Percentiles rank a stretch among this genome's conserved stretches.
Conservation (phyloP, 2,797 vertebrate genomes). For the Gobionotothen gibberifrons region DNA sequence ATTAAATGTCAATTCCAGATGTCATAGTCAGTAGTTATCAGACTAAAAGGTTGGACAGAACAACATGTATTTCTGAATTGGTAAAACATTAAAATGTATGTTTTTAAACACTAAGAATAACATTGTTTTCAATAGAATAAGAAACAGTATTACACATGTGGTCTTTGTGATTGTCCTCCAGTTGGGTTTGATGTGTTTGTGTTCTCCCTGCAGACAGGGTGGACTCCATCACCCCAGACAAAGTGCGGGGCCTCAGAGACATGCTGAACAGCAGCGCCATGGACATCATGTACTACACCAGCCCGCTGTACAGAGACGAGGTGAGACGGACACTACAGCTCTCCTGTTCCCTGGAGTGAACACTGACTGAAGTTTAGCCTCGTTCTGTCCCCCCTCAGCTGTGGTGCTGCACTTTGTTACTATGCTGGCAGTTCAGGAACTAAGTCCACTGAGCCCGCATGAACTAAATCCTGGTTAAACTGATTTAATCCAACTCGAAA, state of each 20-base stretch:
- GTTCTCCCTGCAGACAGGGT: constrained; percentile 88
- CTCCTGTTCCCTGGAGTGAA: background rate
- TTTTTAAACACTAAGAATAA: background rate
- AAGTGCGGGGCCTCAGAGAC: constrained; percentile 93
- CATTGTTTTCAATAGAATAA: background rate
- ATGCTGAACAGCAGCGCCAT: constrained; percentile 99
- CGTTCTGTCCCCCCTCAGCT: background rate
- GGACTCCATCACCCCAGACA: constrained; percentile 97
- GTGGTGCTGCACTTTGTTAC: background rate
- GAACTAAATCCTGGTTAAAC: background rate
- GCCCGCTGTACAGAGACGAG: constrained; percentile 96
- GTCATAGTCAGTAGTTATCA: background rate
- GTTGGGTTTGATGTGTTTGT: background rate
- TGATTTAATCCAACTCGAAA: constrained; percentile 4
- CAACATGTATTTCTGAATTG: background rate
- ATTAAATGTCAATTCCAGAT: background rate
- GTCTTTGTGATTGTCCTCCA: background rate
- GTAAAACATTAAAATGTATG: background rate
- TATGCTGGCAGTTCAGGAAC: background rate
- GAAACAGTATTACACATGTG: background rate
- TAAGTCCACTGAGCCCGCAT: background rate
- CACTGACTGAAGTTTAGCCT: constrained; percentile 1
- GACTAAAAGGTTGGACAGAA: background rate
- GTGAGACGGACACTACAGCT: constrained; percentile 74
- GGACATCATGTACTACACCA: constrained; percentile 99